phyloP scores from a whole-genome alignment of 2,113 vertebrate genomes.

The Lates calcarifer region DNA sequence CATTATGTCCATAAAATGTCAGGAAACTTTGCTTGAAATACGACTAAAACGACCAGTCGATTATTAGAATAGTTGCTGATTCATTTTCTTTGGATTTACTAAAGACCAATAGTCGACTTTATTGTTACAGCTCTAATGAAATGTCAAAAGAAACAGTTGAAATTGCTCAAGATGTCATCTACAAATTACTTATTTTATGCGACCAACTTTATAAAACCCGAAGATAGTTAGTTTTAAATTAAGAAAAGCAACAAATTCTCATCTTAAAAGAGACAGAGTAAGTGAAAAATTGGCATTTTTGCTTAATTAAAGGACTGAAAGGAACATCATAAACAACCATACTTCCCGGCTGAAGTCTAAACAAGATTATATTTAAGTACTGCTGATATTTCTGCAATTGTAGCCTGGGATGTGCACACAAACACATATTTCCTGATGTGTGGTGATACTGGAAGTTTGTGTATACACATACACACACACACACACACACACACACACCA shows the following conservation, averaged over 20 bases:
- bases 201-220: too few relatives aligned
- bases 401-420: not conserved
- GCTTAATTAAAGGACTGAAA: too few relatives aligned
- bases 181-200: too few relatives aligned
- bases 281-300: too few relatives aligned
- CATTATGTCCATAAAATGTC: not conserved
- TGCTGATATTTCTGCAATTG: not conserved
- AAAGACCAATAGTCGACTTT: not conserved
- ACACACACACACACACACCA: not conserved
- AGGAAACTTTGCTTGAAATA: not conserved
- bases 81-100: too few relatives aligned
- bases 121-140: not conserved
- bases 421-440: conserved; percentile 37
- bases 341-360: too few relatives aligned
- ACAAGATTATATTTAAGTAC: too few relatives aligned
- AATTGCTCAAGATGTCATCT: not conserved
- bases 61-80: too few relatives aligned
- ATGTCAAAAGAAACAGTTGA: not conserved
- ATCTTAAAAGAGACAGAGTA: too few relatives aligned
- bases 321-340: too few relatives aligned
- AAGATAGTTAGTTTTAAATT: not conserved
- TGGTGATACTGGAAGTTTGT: not conserved
- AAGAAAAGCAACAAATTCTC: too few relatives aligned
- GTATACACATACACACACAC: not conserved
- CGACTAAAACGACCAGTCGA: too few relatives aligned